These are phyloP conservation scores for Rotaria sp. DNA, from an alignment of 2,888 invertebrate genomes.

Conservation along the genomic window DNA sequence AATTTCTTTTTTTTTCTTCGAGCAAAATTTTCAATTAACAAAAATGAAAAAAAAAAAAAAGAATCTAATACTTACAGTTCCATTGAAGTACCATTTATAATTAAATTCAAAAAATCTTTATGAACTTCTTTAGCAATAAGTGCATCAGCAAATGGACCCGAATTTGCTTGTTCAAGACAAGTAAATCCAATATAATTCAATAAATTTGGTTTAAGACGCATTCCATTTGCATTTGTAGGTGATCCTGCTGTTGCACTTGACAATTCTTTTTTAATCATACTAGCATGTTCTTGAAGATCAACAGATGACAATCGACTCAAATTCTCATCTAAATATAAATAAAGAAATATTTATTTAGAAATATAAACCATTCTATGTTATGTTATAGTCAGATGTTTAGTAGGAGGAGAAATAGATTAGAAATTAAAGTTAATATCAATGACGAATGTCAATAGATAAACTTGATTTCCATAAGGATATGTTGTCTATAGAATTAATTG, in stretches of 20 bases:
- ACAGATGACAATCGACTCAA: constrained; percentile 29
- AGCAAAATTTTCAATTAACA: not conserved
- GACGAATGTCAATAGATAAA: not conserved
- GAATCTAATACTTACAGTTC: constrained; percentile 28
- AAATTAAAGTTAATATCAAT: not conserved
- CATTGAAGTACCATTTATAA: constrained; percentile 35
- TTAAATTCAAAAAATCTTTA: constrained; percentile 32
- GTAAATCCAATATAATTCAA: constrained; percentile 36
- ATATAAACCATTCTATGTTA: not conserved
- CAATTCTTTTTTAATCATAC: not conserved
- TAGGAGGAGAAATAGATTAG: not conserved
- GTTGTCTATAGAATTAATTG: no score
- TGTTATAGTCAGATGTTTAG: not conserved
- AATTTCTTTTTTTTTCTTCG: not conserved
- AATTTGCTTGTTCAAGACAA: constrained; percentile 30
- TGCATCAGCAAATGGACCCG: constrained; percentile 31
- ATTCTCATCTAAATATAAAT: constrained; percentile 14
- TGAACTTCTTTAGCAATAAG: constrained; percentile 33
- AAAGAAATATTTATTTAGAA: not conserved
- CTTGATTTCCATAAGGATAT: no score
- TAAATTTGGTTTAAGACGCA: constrained; percentile 36
- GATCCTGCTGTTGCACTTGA: not conserved
- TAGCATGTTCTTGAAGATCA: constrained; percentile 1
- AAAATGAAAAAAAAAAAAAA: no score
- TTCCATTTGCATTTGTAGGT: constrained; percentile 30